Evolutionary conservation across 1,140 invertebrate species (phyloP), one percentile per base, ranked within the genome.

Genomic region (Sarcophaga bullata): DNA sequence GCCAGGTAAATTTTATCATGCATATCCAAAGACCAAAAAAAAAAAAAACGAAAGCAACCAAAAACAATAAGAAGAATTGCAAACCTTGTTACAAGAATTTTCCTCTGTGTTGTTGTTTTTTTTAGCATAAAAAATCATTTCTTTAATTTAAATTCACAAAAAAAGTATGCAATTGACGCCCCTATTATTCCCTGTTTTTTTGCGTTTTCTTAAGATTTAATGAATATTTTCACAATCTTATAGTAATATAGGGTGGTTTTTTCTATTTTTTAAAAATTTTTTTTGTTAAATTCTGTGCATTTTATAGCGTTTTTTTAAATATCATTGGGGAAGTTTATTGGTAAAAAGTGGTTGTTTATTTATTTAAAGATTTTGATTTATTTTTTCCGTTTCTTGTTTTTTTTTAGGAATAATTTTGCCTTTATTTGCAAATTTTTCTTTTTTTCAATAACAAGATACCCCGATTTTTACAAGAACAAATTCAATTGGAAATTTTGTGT

Each of bases 1-100:
- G 25, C 25, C 73, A 73, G 73, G 73, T 73, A 73, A 73, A 73
- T 73, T 73, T 73, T 46, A 25, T 73, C 73, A 73, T 73, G 73
- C 73, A 73, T 73, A 73, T 73, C 73, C 47, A 73, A 6, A 46
- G 13, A 47, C 13, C 46, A 72, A 25, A 25, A 25, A 25, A 72
- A 72, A 25, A 72, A 25, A 9, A 17, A 25, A 19, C 8, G n/a
- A 17, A 25, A 72, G 62, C 10, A 19, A 72, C 17, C 10, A 8
- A 25, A 72, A 72, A 72, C 4, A 62, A 13, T n/a, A n/a, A n/a
- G n/a, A n/a, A n/a, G n/a, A n/a, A n/a, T n/a, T n/a, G n/a, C n/a
- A n/a, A n/a, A n/a, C n/a, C n/a, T n/a, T n/a, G n/a, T n/a, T n/a
- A n/a, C n/a, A n/a, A n/a, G n/a, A n/a, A n/a, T n/a, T n/a, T n/a